Evolutionary conservation across 2,113 vertebrate species (phyloP).

Genomic region (Atractosteus spatula): DNA sequence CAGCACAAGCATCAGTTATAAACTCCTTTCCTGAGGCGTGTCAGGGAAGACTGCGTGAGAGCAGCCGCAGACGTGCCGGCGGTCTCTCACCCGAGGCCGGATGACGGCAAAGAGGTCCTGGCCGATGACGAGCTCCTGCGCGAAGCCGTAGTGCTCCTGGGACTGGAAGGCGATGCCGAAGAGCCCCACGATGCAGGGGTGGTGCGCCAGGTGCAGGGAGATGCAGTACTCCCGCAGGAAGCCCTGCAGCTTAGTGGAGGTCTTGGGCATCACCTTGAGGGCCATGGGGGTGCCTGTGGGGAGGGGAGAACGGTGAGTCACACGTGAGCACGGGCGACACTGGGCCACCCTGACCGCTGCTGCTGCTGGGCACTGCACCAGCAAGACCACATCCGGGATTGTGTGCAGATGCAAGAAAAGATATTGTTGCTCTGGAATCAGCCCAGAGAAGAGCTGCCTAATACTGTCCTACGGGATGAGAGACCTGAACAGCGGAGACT

Average conservation of each 20-base stretch:
- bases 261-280: constrained; percentile 87
- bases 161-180: constrained; percentile 91
- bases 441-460: too few relatives aligned
- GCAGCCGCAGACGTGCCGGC: not conserved
- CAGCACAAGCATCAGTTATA: not conserved
- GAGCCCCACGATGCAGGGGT: constrained; percentile 80
- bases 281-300: constrained; percentile 84
- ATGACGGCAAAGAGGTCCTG: constrained; percentile 90
- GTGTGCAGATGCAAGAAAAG: too few relatives aligned
- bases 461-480: too few relatives aligned
- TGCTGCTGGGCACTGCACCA: too few relatives aligned
- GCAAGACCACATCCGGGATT: too few relatives aligned
- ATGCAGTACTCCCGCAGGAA: constrained; percentile 92
- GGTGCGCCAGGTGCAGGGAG: constrained; percentile 79
- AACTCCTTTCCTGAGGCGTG: too few relatives aligned
- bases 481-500: too few relatives aligned
- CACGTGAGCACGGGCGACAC: too few relatives aligned
- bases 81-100: constrained; percentile 75
- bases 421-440: too few relatives aligned
- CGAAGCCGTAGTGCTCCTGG: constrained; percentile 80
- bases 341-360: too few relatives aligned
- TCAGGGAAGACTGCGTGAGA: not conserved
- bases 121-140: constrained; percentile 80
- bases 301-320: not conserved
- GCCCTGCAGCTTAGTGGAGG: constrained; percentile 81